Evolutionary conservation across 2,113 vertebrate species (phyloP).

Genomic region (Clarias magur): DNA sequence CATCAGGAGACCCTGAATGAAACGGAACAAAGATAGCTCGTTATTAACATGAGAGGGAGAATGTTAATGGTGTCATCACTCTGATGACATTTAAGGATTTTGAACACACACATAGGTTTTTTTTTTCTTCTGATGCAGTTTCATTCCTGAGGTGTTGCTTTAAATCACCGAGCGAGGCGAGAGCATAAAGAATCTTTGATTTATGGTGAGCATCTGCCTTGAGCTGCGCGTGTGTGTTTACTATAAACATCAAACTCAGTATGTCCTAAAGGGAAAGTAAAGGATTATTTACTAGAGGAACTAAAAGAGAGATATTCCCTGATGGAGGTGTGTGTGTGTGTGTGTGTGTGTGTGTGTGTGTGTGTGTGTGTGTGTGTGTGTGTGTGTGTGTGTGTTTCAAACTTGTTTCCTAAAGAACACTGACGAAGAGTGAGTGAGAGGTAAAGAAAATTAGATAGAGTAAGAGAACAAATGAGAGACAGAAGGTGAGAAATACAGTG

Average conservation of each 20-base stretch:
- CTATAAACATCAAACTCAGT: neutral
- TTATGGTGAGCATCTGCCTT: slow-evolving; percentile 28
- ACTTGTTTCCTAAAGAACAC: too few species aligned
- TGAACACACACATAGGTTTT: neutral
- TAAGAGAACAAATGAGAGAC: too few species aligned
- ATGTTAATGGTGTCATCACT: neutral
- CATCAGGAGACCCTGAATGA: slow-evolving; percentile 89
- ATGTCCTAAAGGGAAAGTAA: slow-evolving; percentile 12
- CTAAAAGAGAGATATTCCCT: neutral
- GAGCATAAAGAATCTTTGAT: slow-evolving; percentile 32
- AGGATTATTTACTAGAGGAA: slow-evolving; percentile 18
- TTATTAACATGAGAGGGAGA: neutral
- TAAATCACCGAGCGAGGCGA: slow-evolving; percentile 16
- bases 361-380: too few species aligned
- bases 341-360: too few species aligned
- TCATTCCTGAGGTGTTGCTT: neutral
- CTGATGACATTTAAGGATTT: neutral
- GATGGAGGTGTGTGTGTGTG: neutral
- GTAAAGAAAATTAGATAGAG: too few species aligned
- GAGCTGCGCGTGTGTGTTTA: slow-evolving; percentile 7
- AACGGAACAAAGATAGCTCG: slow-evolving; percentile 32
- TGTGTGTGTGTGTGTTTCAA: too few species aligned
- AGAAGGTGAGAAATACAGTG: neutral
- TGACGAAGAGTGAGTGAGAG: neutral
- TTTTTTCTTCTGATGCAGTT: neutral